A percentile compares a stretch with the other conserved stretches of the same genome.
Conservation (phyloP, 2,888 invertebrate species). For the Ommatoiulus sabulosus region DNA sequence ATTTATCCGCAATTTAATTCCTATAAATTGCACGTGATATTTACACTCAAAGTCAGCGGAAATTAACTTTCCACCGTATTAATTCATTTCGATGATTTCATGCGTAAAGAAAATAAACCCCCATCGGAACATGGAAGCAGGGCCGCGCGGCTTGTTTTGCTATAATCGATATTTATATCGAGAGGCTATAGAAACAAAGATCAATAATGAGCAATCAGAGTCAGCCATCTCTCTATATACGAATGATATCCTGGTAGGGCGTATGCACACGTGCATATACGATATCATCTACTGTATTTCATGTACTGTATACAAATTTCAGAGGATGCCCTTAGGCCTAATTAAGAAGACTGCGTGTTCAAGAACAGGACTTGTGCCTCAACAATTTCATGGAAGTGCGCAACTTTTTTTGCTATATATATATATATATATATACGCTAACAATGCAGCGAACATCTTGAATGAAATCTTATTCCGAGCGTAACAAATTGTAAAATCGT, state of each 20-base stretch:
- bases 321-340: neutral
- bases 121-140: neutral
- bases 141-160: neutral
- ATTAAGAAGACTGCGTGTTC: neutral
- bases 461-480: too few relatives aligned
- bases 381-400: neutral
- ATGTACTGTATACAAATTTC: neutral
- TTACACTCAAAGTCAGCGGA: conserved; percentile 45
- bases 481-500: too few relatives aligned
- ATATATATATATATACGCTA: too few relatives aligned
- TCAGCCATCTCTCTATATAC: neutral
- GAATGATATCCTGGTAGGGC: neutral
- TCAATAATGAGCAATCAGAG: conserved; percentile 47
- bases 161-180: conserved; percentile 43
- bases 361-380: neutral
- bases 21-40: conserved; percentile 30
- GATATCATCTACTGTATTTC: neutral
- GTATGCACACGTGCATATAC: neutral
- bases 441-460: too few relatives aligned
- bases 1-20: conserved; percentile 10
- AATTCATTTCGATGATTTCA: conserved; percentile 47
- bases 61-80: conserved; percentile 48
- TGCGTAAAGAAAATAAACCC: conserved; percentile 48
- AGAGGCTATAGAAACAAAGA: conserved; percentile 37
- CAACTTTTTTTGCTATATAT: neutral